Percentiles rank a stretch among this genome's conserved stretches.
Conservation (phyloP, 2,113 vertebrate genomes). For the Bettongia penicillata region DNA sequence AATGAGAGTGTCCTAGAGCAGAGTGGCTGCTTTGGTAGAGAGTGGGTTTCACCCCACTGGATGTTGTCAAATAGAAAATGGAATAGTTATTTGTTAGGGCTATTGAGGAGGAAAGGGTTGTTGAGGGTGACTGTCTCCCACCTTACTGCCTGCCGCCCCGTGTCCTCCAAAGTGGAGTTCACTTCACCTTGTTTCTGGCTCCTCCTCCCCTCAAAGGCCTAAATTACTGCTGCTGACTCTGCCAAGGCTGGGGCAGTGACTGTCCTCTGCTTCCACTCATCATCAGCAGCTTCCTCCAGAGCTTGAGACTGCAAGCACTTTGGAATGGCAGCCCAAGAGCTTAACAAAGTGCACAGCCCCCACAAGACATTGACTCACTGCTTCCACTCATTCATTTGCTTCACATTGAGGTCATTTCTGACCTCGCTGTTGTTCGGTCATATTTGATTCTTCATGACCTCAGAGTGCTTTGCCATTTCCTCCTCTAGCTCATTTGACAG, state of each 20-base stretch:
- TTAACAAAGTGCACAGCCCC: fast-evolving
- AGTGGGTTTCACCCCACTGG: neutral
- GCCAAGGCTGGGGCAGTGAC: neutral
- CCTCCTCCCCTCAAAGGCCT: too few species aligned
- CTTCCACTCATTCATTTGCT: neutral
- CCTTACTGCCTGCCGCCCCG: too few species aligned
- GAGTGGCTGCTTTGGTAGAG: neutral
- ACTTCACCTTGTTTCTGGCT: neutral
- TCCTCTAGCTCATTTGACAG: neutral
- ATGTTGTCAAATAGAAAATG: neutral
- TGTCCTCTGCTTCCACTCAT: too few species aligned
- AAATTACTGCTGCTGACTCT: neutral
- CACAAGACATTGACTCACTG: neutral
- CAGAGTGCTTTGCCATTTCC: neutral
- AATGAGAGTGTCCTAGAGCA: neutral
- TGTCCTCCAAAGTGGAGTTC: neutral
- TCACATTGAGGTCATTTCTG: neutral
- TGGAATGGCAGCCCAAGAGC: neutral
- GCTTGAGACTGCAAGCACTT: neutral
- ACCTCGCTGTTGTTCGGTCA: neutral
- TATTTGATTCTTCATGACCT: neutral
- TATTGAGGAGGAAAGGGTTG: neutral
- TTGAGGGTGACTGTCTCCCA: neutral
- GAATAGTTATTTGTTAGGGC: neutral
- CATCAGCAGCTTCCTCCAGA: neutral